Percentiles rank a stretch among this genome's conserved stretches.
phyloP scores from a whole-genome alignment of 2,888 invertebrate species.

The Scaptomyza parva region DNA sequence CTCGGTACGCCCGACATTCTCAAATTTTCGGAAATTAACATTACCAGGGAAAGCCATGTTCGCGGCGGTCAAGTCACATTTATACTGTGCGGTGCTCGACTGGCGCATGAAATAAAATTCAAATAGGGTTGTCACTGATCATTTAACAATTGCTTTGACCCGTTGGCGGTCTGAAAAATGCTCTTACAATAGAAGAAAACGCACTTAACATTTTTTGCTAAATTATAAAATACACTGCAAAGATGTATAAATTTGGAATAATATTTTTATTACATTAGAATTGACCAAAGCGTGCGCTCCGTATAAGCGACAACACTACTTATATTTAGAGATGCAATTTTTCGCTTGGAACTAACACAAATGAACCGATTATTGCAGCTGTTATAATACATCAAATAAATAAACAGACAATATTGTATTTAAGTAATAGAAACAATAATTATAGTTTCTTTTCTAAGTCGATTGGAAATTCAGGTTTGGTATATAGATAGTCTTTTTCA shows the following conservation, averaged over 20 bases:
- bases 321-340: constrained; percentile 17
- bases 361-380: constrained; percentile 2
- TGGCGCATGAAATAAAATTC: constrained; percentile 62
- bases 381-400: too few relatives aligned
- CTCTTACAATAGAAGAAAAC: not conserved
- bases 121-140: constrained; percentile 52
- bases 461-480: not conserved
- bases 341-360: constrained; percentile 3
- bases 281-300: not conserved
- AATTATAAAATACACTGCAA: not conserved
- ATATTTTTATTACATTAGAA: not conserved
- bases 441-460: not conserved
- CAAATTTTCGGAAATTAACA: constrained; percentile 79
- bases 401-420: not conserved
- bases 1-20: constrained; percentile 67
- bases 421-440: not conserved
- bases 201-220: not conserved
- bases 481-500: not conserved
- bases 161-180: not conserved
- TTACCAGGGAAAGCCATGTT: constrained; percentile 89
- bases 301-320: constrained; percentile 38
- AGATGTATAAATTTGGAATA: not conserved
- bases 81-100: constrained; percentile 89
- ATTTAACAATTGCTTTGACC: not conserved
- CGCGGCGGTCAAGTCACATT: constrained; percentile 89